A percentile compares a stretch with the other conserved stretches of the same genome.
phyloP scores from a whole-genome alignment of 2,113 vertebrate species.

The Nesospiza acunhae region DNA sequence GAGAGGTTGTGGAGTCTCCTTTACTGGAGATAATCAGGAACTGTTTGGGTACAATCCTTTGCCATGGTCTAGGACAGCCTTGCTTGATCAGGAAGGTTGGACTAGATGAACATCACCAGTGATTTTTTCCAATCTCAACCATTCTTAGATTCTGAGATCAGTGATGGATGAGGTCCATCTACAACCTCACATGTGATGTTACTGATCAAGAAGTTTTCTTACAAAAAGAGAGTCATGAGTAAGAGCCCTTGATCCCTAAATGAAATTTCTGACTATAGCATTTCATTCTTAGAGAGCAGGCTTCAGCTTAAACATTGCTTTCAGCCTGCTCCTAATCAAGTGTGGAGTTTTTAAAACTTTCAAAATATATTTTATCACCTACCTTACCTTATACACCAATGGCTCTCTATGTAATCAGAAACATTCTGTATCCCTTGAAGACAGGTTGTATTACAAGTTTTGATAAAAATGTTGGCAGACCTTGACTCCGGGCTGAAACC shows the following conservation, averaged over 20 bases:
- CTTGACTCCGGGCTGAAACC: neutral
- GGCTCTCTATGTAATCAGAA: neutral
- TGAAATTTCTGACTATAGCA: neutral
- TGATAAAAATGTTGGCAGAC: neutral
- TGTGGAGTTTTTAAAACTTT: neutral
- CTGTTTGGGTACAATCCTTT: neutral
- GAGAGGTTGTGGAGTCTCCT: neutral
- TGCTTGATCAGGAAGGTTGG: too few species aligned
- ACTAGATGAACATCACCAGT: neutral
- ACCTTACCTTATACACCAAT: neutral
- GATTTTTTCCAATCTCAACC: neutral
- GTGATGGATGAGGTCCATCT: neutral
- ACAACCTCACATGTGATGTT: neutral
- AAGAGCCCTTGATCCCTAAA: neutral
- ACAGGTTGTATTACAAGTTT: neutral
- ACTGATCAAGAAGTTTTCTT: neutral
- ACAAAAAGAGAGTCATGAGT: neutral
- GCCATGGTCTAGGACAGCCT: neutral
- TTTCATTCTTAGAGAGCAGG: neutral
- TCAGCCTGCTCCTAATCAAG: neutral
- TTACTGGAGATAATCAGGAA: neutral
- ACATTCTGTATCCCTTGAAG: neutral
- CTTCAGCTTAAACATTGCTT: neutral
- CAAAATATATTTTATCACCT: neutral
- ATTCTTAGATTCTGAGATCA: neutral